These are phyloP conservation scores for Liolophura sinensis DNA, from an alignment of 1,140 invertebrate genomes.

Conservation along the genomic window DNA sequence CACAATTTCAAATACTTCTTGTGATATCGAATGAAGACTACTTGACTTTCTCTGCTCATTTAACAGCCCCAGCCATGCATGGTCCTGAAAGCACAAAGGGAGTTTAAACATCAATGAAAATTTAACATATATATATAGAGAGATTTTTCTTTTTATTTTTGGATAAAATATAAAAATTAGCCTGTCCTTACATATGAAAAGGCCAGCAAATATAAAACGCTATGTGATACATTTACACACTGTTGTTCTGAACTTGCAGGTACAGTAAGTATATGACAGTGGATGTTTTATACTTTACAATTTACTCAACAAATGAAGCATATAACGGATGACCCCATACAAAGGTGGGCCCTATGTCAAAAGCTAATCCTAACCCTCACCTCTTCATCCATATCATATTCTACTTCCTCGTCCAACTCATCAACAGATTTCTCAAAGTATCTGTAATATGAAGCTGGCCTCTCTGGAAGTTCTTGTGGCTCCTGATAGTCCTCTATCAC, in stretches of 20 bases:
- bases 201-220: neutral
- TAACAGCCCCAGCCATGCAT: constrained; percentile 86
- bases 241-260: no score
- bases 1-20: constrained; percentile 85
- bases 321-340: neutral
- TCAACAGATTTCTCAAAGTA: constrained; percentile 95
- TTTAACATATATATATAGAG: no score
- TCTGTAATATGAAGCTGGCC: constrained; percentile 77
- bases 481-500: constrained; percentile 75
- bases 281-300: neutral
- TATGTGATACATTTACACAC: no score
- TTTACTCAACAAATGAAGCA: neutral
- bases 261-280: neutral
- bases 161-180: no score
- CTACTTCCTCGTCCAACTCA: constrained; percentile 90
- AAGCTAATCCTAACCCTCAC: constrained; percentile 24
- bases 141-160: no score
- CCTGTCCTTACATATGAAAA: neutral
- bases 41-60: constrained; percentile 70
- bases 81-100: constrained; percentile 64
- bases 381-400: constrained; percentile 98
- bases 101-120: no score
- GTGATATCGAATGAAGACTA: constrained; percentile 31
- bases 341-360: neutral
- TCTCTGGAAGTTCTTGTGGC: constrained; percentile 76